Percentiles rank a stretch among this genome's conserved stretches.
Evolutionary conservation across 2,113 vertebrate genomes (phyloP).

Genomic region (Sterna hirundo): DNA sequence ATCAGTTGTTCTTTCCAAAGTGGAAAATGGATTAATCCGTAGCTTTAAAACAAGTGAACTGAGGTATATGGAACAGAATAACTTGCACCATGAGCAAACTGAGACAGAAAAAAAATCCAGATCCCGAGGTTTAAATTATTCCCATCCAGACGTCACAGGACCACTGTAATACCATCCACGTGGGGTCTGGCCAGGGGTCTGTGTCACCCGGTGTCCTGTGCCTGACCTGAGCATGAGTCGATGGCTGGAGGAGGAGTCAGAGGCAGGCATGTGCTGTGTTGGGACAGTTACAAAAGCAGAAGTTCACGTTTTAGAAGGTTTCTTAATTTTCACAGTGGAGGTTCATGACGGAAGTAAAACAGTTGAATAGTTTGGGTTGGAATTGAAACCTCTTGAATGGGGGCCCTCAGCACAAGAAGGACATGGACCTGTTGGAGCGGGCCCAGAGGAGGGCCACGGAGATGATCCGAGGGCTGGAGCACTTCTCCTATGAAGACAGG

Average conservation of each 20-base stretch:
- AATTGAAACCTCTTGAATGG: not conserved
- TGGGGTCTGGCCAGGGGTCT: not conserved
- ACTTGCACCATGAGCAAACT: not conserved
- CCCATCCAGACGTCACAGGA: not conserved
- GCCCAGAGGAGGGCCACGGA: too few species aligned
- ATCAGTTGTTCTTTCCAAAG: not conserved
- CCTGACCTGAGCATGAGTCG: rapidly evolving
- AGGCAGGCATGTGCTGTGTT: not conserved
- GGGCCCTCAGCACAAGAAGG: too few species aligned
- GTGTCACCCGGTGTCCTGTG: not conserved
- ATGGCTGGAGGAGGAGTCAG: not conserved
- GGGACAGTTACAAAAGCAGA: not conserved
- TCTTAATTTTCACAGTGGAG: not conserved
- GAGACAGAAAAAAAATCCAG: not conserved
- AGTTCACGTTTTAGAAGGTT: not conserved
- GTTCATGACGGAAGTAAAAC: not conserved
- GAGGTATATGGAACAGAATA: not conserved
- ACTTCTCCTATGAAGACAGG: too few species aligned
- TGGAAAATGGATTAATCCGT: not conserved
- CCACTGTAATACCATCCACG: not conserved
- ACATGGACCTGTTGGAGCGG: too few species aligned
- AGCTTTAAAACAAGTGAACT: not conserved
- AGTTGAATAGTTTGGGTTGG: not conserved
- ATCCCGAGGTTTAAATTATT: not conserved
- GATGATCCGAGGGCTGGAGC: too few species aligned